Base-by-base conservation (phyloP, 2,888 invertebrate genomes). In the Aelia acuminata region DNA sequence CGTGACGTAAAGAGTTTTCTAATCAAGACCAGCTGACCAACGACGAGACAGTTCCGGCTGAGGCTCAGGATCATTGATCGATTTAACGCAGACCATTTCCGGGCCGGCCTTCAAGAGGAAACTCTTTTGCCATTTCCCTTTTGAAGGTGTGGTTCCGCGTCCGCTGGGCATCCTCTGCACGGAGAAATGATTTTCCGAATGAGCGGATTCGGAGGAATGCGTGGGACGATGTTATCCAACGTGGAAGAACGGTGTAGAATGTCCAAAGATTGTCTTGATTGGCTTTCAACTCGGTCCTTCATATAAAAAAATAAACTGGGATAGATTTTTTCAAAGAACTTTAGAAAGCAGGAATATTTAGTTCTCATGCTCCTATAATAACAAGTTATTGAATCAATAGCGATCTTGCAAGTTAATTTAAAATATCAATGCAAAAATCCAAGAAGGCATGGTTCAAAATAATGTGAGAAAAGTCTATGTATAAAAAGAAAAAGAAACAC, bases 1-100 rank as follows among this genome's bases (percentile, higher is more conserved):
- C 7, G 35, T 70, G 63, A 35, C 31, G 26, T 8, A 70, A 70
- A 13, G 63, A 35, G 63, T 31, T 70, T 35, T 35, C 35, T 70
- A 70, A 70, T 70, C 63, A 70, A 70, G 63, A 2, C 35, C 18
- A 5, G 22, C 31, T 70, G 63, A 18, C 31, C 63, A 35, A 2
- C 8, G 5, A 4, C 63, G 18, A 80, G 43, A 43, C 80, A 80
- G 80, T 80, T 80, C 80, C 80, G 80, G 80, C 43, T 15, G 8
- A 80, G 22, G 43, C 80, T 4, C 80, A 47, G 4, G 39, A 80
- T 43, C 80, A 47, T 22, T 47, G 39, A 80, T 80, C 43, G 80
- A 80, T 80, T 80, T 80, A 43, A 80, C 80, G 43, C 80, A 39
- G 8, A 39, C 75, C 80, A 47, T 80, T 80, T 80, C 80, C 80